Conservation (phyloP, 2,113 vertebrate genomes). For the Piaya cayana region DNA sequence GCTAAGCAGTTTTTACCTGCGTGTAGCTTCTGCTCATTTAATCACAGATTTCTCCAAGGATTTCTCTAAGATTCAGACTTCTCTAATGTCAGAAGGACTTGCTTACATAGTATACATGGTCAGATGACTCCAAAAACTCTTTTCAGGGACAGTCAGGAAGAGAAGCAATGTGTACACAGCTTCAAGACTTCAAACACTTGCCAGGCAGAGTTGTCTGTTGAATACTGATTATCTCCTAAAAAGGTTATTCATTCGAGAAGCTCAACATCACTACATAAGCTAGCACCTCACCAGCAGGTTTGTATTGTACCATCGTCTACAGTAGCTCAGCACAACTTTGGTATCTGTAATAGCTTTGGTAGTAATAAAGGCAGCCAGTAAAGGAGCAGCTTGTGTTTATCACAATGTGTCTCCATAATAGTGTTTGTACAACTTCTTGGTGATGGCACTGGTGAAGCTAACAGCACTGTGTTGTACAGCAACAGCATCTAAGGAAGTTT, state of each 20-base stretch:
- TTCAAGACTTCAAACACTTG: not conserved
- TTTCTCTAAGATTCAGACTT: not conserved
- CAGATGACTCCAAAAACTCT: not conserved
- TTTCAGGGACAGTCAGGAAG: not conserved
- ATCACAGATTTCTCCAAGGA: not conserved
- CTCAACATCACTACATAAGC: not conserved
- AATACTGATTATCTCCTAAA: not conserved
- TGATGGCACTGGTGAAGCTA: not conserved
- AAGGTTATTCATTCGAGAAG: not conserved
- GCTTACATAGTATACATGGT: not conserved
- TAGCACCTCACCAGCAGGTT: not conserved
- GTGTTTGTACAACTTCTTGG: not conserved
- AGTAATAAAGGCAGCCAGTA: not conserved
- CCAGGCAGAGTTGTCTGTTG: not conserved
- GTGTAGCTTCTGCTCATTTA: conserved; percentile 9
- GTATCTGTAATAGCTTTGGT: not conserved
- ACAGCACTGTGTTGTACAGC: not conserved
- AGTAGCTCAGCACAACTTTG: not conserved
- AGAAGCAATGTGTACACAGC: not conserved
- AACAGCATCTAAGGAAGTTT: not conserved
- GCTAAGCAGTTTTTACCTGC: not conserved
- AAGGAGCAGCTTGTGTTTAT: not conserved
- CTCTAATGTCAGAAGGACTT: not conserved
- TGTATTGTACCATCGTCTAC: not conserved
- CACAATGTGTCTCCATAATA: not conserved